Evolutionary conservation across 2,113 vertebrate species (phyloP), one percentile per base, ranked within the genome.

Genomic region (Anarhynchus alexandrinus): DNA sequence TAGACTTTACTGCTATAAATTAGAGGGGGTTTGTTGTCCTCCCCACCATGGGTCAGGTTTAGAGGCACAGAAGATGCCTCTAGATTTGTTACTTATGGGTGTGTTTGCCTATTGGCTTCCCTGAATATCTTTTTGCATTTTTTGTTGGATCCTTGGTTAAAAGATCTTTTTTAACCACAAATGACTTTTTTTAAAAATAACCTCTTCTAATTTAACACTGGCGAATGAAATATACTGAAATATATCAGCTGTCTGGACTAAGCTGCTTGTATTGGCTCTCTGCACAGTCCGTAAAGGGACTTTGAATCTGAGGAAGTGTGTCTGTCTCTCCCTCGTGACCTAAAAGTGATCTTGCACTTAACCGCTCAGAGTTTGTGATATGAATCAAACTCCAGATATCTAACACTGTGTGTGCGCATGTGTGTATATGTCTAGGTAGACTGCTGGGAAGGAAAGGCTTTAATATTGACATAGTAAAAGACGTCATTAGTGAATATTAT

Each of bases 361-460:
- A 13, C 55, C 74, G 45, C 52, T 82, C 45, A 32, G 66, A 51
- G 51, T 36, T 38, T 45, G 42, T 25, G 51, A 6, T 64, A 11
- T 3, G 27, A 70, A 7, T 62, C 4, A 2, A 11, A n/a, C 19
- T 30, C 19, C 45, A 65, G 64, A 20, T 27, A 27, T 8, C 23
- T 8, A 15, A 23, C 26, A 6, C 38, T 8, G 25, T 23, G 38
- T 13, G 23, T 1, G 2, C 34, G 26, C 11, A 1, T 1, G 3
- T 1, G 3, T 29, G 11, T 65, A 2, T 19, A 4, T 52, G n/a
- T 22, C 23, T 42, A 10, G 21, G 40, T 14, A 30, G 54, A 15
- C 58, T 80, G 27, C 67, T 73, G 77, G 18, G 10, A 30, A 29
- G 43, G 32, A 55, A 66, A 54, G 32, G 13, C 40, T 90, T 88